Base-by-base conservation (phyloP, 2,888 invertebrate species). In the Cosmorhoe ocellata region DNA sequence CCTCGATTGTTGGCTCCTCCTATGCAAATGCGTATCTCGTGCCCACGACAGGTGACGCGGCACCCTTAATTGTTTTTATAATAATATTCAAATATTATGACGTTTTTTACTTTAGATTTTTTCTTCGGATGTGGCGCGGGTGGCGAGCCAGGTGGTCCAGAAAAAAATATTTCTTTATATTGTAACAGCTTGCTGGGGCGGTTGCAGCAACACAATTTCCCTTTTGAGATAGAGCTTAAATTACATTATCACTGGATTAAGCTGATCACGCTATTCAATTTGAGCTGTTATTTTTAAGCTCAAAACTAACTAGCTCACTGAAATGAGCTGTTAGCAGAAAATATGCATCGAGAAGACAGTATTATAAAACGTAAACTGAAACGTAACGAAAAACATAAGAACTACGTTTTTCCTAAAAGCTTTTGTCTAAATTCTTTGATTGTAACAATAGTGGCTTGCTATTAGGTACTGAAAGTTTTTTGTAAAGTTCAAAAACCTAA, bases 71-170 rank as follows among this genome's bases (percentile, higher is more conserved):
- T 90, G 84, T 90, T 90, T 89, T 89, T 89, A 79, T 88, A 78
- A 79, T 79, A 84, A 87, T 89, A 90, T 89, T 90, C 85, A 90
- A 90, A 90, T 90, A 86, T 89, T 86, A 77, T 87, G 88, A 86
- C 76, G 80, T 79, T 88, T 87, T 79, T 88, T 83, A 69, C 66
- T 61, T 47, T 39, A 63, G 65, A 81, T 84, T 89, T 90, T 89
- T 77, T 83, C 68, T 71, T 61, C 63, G 56, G 60, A 66, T 66
- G 63, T 76, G 81, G 84, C 85, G 81, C 85, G 87, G 86, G 24
- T 36, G 80, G 79, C 86, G 74, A 75, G 73, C 90, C 89, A 90
- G 89, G 88, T 89, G 90, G 88, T 85, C 87, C 74, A 68, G 64
- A 73, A 76, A 87, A 68, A 86, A 84, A 76, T 76, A 76, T 77